phyloP scores from a whole-genome alignment of 1,140 invertebrate species.

The Stegodyphus mimosarum region DNA sequence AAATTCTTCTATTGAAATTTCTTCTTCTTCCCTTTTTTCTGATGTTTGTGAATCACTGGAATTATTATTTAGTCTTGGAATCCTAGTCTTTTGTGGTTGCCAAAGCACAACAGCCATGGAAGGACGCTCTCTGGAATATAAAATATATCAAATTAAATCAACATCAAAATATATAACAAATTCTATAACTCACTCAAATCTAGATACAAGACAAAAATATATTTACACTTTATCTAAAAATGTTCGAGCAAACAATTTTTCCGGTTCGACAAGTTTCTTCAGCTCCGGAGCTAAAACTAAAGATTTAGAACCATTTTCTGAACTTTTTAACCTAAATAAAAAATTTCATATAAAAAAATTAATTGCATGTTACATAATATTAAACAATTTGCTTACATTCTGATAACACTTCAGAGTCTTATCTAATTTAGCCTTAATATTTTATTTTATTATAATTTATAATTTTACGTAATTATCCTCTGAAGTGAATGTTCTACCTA shows the following conservation, averaged over 20 bases:
- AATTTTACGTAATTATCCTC: too few relatives aligned
- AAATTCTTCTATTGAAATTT: too few relatives aligned
- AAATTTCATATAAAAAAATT: too few relatives aligned
- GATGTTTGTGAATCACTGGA: too few relatives aligned
- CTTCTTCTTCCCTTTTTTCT: too few relatives aligned
- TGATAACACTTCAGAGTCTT: too few relatives aligned
- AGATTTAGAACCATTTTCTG: slow-evolving; percentile 13
- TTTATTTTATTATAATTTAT: too few relatives aligned
- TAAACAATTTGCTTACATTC: too few relatives aligned
- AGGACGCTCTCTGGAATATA: slow-evolving; percentile 53
- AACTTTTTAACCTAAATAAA: slow-evolving; percentile 4
- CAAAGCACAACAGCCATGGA: slow-evolving; percentile 63
- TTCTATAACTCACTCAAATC: neutral
- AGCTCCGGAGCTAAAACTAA: slow-evolving; percentile 45
- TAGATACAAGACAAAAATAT: neutral
- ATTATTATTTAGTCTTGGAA: too few relatives aligned
- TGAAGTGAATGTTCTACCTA: too few relatives aligned
- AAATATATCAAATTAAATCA: neutral
- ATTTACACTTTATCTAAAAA: slow-evolving; percentile 51
- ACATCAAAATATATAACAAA: neutral
- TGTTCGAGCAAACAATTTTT: slow-evolving; percentile 37
- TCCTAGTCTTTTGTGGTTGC: slow-evolving; percentile 43
- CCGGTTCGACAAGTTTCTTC: slow-evolving; percentile 46
- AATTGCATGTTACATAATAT: too few relatives aligned
- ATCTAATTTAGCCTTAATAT: too few relatives aligned